phyloP scores from a whole-genome alignment of 2,797 vertebrate species.

The Sebastiscus albofasciatus region DNA sequence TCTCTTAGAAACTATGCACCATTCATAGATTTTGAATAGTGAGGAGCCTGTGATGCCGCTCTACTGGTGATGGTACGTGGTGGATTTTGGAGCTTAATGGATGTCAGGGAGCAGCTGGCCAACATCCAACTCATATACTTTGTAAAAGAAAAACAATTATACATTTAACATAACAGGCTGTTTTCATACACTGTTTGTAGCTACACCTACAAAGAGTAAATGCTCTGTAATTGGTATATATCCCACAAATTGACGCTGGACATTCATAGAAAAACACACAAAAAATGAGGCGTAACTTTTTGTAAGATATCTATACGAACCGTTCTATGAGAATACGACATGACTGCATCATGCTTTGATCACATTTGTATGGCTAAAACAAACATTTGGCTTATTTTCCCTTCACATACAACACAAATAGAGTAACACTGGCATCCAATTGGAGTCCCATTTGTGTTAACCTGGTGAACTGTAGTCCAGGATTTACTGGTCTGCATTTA shows the following conservation, averaged over 20 bases:
- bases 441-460: neutral
- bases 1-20: neutral
- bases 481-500: neutral
- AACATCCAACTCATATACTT: neutral
- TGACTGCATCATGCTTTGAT: neutral
- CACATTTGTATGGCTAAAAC: neutral
- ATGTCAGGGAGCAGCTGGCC: neutral
- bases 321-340: too few species aligned
- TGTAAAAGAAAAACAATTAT: too few species aligned
- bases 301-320: too few species aligned
- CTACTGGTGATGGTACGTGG: neutral
- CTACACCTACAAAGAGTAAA: too few species aligned
- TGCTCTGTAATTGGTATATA: too few species aligned
- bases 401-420: neutral
- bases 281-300: too few species aligned
- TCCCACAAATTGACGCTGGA: too few species aligned
- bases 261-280: too few species aligned
- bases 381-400: neutral
- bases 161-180: too few species aligned
- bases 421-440: neutral
- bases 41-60: neutral
- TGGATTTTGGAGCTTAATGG: neutral
- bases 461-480: neutral
- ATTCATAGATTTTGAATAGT: neutral
- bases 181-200: too few species aligned